phyloP scores from a whole-genome alignment of 2,888 invertebrate genomes.

The Cyclophora albipunctata region DNA sequence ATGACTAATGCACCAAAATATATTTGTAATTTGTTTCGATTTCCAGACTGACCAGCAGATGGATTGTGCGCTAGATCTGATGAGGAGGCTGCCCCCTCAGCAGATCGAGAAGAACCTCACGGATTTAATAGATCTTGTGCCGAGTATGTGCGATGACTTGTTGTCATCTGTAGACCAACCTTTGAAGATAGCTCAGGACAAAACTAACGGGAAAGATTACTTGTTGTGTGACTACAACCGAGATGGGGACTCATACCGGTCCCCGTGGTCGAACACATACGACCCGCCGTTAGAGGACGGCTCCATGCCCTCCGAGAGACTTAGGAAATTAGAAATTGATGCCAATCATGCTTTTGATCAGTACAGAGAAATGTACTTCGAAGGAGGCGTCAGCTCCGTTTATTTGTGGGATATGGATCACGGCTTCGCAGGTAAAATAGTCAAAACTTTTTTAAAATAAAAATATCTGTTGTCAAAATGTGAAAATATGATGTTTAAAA shows the following conservation, averaged over 20 bases:
- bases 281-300: conserved; percentile 99
- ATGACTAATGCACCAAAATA: conserved; percentile 63
- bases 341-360: conserved; percentile 99
- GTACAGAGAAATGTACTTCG: conserved; percentile 99
- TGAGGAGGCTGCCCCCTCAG: conserved; percentile 99
- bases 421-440: conserved; percentile 88
- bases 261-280: conserved; percentile 99
- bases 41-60: conserved; percentile 94
- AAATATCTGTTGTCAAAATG: neutral
- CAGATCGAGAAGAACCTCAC: conserved; percentile 99
- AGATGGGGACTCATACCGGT: conserved; percentile 98
- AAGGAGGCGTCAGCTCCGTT: conserved; percentile 99
- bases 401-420: conserved; percentile 99
- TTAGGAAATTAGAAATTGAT: conserved; percentile 96
- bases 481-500: neutral
- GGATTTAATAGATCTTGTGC: conserved; percentile 97
- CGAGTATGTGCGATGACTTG: conserved; percentile 96
- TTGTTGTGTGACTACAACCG: conserved; percentile 99
- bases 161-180: conserved; percentile 99
- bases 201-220: conserved; percentile 96
- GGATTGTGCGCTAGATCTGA: conserved; percentile 98
- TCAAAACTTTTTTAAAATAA: conserved; percentile 7
- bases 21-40: conserved; percentile 21
- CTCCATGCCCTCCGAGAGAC: conserved; percentile 96
- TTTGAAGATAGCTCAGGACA: conserved; percentile 96